Evolutionary conservation across 2,888 invertebrate genomes (phyloP).

Genomic region (Cerastoderma edule): DNA sequence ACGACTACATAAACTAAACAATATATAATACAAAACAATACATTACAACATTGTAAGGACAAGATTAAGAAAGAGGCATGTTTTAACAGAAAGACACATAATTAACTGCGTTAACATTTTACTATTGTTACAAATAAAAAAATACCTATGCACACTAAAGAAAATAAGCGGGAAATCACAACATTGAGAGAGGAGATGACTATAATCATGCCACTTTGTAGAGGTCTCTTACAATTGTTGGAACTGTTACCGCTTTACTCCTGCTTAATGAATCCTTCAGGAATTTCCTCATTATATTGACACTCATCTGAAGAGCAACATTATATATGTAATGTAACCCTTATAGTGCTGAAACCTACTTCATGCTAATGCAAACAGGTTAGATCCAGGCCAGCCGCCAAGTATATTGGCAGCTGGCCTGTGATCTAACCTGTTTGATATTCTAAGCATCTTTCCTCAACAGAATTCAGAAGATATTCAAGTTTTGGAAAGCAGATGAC

Average conservation of each 20-base stretch:
- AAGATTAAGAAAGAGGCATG: background rate
- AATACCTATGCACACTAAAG: background rate
- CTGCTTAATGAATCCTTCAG: conserved; percentile 7
- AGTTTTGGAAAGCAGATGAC: no score
- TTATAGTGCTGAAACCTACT: no score
- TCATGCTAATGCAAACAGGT: no score
- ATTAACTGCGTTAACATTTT: background rate
- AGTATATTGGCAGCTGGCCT: background rate
- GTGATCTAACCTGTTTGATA: background rate
- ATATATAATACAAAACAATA: background rate
- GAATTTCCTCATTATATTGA: conserved; percentile 12
- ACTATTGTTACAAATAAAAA: background rate
- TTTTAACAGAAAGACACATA: background rate
- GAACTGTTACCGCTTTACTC: background rate
- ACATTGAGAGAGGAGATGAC: no score
- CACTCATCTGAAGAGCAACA: conserved; percentile 13
- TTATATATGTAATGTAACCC: background rate
- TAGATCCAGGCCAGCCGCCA: no score
- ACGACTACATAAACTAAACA: background rate
- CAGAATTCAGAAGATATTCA: no score
- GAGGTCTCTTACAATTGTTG: conserved; percentile 5
- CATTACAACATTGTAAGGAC: background rate
- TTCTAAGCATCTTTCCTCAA: background rate
- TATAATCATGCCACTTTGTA: no score
- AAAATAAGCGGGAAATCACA: no score